Percentiles rank a stretch among this genome's conserved stretches.
Evolutionary conservation across 2,113 vertebrate species (phyloP).

Genomic region (Trematocara nigrifrons): DNA sequence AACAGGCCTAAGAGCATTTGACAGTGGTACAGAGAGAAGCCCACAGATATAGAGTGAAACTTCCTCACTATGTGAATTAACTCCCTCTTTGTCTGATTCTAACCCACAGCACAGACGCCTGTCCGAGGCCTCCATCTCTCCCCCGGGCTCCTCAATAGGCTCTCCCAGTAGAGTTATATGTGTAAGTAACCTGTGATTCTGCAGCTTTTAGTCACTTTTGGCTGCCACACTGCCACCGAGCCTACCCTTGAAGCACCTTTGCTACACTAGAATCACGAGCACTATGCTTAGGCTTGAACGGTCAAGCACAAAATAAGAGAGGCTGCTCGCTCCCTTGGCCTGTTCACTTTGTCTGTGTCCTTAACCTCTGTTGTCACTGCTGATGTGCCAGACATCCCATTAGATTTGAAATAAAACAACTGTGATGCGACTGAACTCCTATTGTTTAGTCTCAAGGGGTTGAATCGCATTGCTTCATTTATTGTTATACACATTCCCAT

Average conservation of each 20-base stretch:
- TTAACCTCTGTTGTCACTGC: not conserved
- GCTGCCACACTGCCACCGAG: not conserved
- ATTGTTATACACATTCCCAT: not conserved
- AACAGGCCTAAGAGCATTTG: not conserved
- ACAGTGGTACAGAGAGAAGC: not conserved
- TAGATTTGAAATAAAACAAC: not conserved
- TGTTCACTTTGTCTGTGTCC: conserved; percentile 35
- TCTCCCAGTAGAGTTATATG: conserved; percentile 95
- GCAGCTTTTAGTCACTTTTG: not conserved
- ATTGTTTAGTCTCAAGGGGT: not conserved
- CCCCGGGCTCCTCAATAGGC: conserved; percentile 92
- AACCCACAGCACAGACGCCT: conserved; percentile 88
- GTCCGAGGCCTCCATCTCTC: conserved; percentile 95
- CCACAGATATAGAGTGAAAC: not conserved
- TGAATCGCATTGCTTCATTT: not conserved
- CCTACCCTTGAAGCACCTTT: not conserved
- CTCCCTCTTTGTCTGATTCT: not conserved
- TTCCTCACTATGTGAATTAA: not conserved
- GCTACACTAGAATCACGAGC: conserved; percentile 17
- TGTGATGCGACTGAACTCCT: not conserved
- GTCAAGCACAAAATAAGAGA: not conserved
- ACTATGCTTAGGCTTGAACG: not conserved
- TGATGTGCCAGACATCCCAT: not conserved
- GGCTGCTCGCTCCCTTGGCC: conserved; percentile 52
- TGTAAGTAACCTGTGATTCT: conserved; percentile 74